Evolutionary conservation across 2,888 invertebrate species (phyloP).

Genomic region (Scaptodrosophila latifasciaeformis): DNA sequence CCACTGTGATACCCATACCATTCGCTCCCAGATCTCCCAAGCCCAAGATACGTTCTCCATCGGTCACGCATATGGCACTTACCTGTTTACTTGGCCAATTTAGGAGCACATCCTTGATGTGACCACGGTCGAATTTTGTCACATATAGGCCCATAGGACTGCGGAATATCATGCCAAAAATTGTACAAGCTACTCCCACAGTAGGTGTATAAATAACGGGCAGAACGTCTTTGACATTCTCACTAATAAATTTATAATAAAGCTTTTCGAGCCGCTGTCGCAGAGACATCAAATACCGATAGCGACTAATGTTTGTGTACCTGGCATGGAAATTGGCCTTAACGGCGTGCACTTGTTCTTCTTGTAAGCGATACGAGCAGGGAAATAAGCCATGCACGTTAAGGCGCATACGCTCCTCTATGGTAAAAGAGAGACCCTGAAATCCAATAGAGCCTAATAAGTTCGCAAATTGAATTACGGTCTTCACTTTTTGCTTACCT

Average conservation of each 20-base stretch:
- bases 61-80: conserved; percentile 47
- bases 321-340: conserved; percentile 86
- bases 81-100: conserved; percentile 46
- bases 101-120: conserved; percentile 33
- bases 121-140: conserved; percentile 35
- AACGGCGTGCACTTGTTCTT: conserved; percentile 88
- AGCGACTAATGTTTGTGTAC: conserved; percentile 90
- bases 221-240: conserved; percentile 91
- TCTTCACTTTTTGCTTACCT: conserved; percentile 39
- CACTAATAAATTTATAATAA: conserved; percentile 89
- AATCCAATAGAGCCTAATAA: neutral
- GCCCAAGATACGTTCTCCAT: conserved; percentile 51
- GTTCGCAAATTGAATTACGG: too few species aligned
- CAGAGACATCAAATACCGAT: conserved; percentile 88
- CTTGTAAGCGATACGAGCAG: conserved; percentile 88
- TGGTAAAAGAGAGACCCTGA: conserved; percentile 70
- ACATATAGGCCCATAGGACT: conserved; percentile 90
- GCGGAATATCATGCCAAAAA: conserved; percentile 91
- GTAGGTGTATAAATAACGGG: conserved; percentile 98
- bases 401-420: conserved; percentile 92
- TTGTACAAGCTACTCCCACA: conserved; percentile 95
- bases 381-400: conserved; percentile 96
- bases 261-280: conserved; percentile 93
- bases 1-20: conserved; percentile 56
- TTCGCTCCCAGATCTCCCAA: conserved; percentile 52